phyloP scores from a whole-genome alignment of 35 echinoderm and acorn worm genomes.

The Hemicentrotus pulcherrimus region DNA sequence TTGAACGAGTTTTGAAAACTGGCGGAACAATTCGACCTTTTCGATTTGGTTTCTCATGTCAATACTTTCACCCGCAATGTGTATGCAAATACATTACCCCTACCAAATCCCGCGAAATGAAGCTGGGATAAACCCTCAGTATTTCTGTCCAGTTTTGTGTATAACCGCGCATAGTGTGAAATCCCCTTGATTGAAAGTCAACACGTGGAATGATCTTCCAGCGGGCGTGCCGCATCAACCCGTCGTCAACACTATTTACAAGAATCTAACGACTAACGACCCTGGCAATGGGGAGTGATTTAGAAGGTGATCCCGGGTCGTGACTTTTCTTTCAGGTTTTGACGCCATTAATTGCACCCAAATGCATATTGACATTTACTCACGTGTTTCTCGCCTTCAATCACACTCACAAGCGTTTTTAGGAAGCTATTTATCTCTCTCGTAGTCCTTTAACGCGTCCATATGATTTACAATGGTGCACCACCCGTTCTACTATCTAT shows the following conservation, averaged over 20 bases:
- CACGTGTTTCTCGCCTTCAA: neutral
- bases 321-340: neutral
- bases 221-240: neutral
- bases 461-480: neutral
- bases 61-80: neutral
- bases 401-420: neutral
- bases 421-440: neutral
- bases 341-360: neutral
- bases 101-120: neutral
- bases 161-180: neutral
- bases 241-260: neutral
- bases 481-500: neutral
- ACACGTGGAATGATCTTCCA: neutral
- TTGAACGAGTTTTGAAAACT: no score
- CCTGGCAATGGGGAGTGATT: neutral
- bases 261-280: conserved; percentile 2
- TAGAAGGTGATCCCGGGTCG: neutral
- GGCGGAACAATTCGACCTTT: no score
- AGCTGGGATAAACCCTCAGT: neutral
- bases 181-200: conserved; percentile 9
- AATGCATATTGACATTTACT: neutral
- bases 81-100: neutral
- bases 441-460: neutral
- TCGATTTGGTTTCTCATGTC: neutral
- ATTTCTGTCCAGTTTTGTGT: neutral